Conservation (phyloP, 2,797 vertebrate species). For the Sebastolobus altivelis region DNA sequence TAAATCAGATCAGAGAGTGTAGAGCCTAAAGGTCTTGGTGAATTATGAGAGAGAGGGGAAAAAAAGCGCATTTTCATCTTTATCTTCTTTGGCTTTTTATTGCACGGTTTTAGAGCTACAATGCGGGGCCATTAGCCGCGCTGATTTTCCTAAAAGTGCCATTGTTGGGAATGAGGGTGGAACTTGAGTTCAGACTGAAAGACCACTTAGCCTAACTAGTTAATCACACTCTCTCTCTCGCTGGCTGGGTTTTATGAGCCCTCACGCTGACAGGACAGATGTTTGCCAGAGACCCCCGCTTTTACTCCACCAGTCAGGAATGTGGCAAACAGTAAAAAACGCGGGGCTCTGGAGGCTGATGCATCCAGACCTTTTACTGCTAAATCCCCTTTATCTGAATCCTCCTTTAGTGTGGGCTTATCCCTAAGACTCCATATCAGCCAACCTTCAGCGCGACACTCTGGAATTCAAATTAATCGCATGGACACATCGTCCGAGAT, state of each 20-base stretch:
- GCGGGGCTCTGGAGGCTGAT: constrained; percentile 58
- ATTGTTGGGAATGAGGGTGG: constrained; percentile 73
- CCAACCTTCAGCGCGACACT: constrained; percentile 62
- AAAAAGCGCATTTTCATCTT: constrained; percentile 47
- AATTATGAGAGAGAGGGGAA: constrained; percentile 24
- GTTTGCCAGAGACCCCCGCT: constrained; percentile 79
- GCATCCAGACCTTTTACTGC: constrained; percentile 71
- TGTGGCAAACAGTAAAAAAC: constrained; percentile 77
- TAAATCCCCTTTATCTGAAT: constrained; percentile 80
- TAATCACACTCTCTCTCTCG: constrained; percentile 69
- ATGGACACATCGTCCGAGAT: constrained; percentile 55
- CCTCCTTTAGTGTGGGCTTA: constrained; percentile 73
- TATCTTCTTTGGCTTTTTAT: constrained; percentile 63
- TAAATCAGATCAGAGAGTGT: constrained; percentile 62
- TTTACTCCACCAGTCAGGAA: constrained; percentile 78
- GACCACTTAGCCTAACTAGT: constrained; percentile 79
- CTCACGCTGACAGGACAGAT: constrained; percentile 81
- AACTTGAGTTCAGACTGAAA: constrained; percentile 72
- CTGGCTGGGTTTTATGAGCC: constrained; percentile 70
- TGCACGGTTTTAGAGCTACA: constrained; percentile 46
- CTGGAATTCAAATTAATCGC: constrained; percentile 68
- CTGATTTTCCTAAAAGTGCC: constrained; percentile 68
- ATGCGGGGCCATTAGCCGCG: constrained; percentile 56
- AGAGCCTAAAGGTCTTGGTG: constrained; percentile 52
- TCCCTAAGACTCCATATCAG: constrained; percentile 73